phyloP scores from a whole-genome alignment of 2,113 vertebrate species.

The Sylvia atricapilla region DNA sequence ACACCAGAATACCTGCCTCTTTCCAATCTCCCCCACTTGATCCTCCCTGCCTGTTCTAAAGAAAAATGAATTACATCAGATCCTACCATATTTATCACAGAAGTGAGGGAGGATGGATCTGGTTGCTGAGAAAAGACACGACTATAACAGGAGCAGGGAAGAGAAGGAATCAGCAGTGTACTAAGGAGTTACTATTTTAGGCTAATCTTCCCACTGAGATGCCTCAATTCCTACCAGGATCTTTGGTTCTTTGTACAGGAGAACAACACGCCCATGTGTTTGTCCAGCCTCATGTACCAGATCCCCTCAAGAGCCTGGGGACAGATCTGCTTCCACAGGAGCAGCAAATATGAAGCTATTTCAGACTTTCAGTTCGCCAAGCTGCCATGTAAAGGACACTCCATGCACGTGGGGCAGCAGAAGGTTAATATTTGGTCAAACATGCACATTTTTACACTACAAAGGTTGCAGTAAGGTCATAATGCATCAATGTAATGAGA shows the following conservation, averaged over 20 bases:
- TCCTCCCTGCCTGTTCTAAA: not conserved
- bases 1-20: not conserved
- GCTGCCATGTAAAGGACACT: not conserved
- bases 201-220: not conserved
- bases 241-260: not conserved
- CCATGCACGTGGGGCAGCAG: conserved; percentile 42
- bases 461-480: not conserved
- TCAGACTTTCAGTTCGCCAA: not conserved
- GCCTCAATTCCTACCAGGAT: not conserved
- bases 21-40: not conserved
- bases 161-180: not conserved
- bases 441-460: conserved; percentile 39
- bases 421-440: conserved; percentile 34
- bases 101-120: not conserved
- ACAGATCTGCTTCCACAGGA: not conserved
- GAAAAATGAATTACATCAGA: not conserved
- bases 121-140: not conserved
- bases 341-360: not conserved
- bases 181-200: conserved; percentile 28
- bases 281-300: not conserved
- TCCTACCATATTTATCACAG: not conserved
- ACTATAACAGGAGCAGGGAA: not conserved
- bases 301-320: not conserved
- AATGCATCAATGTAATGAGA: conserved; percentile 45
- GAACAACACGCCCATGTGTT: not conserved